Percentiles rank a stretch among this genome's conserved stretches.
Conservation (phyloP, 2,888 invertebrate genomes). For the Sarcophaga carnaria region DNA sequence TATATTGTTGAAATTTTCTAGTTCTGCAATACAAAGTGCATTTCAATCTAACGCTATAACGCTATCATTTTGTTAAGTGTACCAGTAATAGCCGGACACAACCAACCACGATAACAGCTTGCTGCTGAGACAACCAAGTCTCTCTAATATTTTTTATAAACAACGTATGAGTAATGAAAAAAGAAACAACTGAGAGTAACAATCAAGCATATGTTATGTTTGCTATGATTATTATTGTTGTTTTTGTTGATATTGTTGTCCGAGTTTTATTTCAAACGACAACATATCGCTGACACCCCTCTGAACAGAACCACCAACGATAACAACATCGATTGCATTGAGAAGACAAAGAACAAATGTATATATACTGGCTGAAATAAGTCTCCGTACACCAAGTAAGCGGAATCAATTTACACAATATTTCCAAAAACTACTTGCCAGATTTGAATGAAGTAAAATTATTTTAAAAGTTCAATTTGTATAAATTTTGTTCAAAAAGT, state of each 20-base stretch:
- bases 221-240: background rate
- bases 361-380: background rate
- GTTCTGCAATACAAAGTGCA: background rate
- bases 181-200: conserved; percentile 13
- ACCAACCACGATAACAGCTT: background rate
- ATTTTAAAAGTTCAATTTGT: no score
- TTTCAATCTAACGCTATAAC: background rate
- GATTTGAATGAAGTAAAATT: no score
- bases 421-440: no score
- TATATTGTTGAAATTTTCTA: background rate
- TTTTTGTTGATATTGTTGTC: background rate
- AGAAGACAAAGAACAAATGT: background rate
- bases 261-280: conserved; percentile 15
- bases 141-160: no score
- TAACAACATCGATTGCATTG: background rate
- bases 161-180: no score
- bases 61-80: background rate
- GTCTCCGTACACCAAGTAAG: background rate
- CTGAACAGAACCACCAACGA: background rate
- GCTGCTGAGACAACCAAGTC: no score
- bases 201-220: conserved; percentile 11
- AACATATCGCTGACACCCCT: conserved; percentile 13
- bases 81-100: background rate
- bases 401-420: background rate
- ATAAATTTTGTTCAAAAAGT: background rate